Evolutionary conservation across 2,797 vertebrate genomes (phyloP).

Genomic region (Myotis planiceps): DNA sequence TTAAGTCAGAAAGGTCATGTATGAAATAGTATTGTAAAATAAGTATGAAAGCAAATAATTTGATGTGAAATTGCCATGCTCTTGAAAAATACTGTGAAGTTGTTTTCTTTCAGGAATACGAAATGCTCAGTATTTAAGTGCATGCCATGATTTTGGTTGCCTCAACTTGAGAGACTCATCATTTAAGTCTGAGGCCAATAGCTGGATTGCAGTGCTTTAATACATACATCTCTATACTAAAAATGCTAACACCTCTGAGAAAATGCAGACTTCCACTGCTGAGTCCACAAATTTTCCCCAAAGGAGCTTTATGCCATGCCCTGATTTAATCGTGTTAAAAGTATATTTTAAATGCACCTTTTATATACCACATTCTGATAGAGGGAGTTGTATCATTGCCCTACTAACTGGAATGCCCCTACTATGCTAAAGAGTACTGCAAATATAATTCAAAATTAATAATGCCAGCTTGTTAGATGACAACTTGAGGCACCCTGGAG

Average conservation of each 20-base stretch:
- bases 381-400: not conserved
- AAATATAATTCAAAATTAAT: slow-evolving; percentile 33
- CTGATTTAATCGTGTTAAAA: slow-evolving; percentile 55
- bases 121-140: slow-evolving; percentile 29
- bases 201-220: slow-evolving; percentile 34
- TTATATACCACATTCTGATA: not conserved
- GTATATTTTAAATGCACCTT: slow-evolving; percentile 18
- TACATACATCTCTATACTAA: slow-evolving; percentile 25
- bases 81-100: slow-evolving; percentile 35
- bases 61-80: not conserved
- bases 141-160: slow-evolving; percentile 24
- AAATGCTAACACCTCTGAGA: slow-evolving; percentile 56
- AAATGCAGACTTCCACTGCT: slow-evolving; percentile 32
- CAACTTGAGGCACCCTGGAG: not conserved
- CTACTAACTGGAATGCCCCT: not conserved
- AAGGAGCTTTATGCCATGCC: slow-evolving; percentile 28
- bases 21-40: slow-evolving; percentile 8
- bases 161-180: slow-evolving; percentile 30
- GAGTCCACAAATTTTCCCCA: slow-evolving; percentile 38
- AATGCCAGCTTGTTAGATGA: not conserved
- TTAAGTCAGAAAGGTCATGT: slow-evolving; percentile 15
- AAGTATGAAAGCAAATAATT: slow-evolving; percentile 44
- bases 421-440: not conserved
- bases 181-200: slow-evolving; percentile 17
- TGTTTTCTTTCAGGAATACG: slow-evolving; percentile 31